Conservation (phyloP, 2,888 invertebrate species). For the Acleris literana region DNA sequence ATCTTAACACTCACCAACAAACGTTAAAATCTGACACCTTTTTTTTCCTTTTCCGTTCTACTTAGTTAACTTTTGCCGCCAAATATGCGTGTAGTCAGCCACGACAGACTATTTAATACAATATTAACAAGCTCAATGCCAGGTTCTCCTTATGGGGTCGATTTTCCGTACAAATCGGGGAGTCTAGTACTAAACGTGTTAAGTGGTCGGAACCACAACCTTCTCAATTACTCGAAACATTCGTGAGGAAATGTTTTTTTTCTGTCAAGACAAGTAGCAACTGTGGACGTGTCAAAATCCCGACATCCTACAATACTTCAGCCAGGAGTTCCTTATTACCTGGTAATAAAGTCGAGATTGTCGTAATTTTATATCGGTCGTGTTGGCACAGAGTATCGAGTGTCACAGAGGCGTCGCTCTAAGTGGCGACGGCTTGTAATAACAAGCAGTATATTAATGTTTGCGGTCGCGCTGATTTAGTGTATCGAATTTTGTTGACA, state of each 20-base stretch:
- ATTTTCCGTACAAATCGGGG: too few species aligned
- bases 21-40: constrained; percentile 8
- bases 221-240: constrained; percentile 60
- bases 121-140: too few species aligned
- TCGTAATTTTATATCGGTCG: too few species aligned
- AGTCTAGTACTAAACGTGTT: constrained; percentile 10
- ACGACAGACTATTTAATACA: constrained; percentile 32
- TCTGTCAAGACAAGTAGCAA: constrained; percentile 63
- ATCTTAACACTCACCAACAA: too few species aligned
- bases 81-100: constrained; percentile 30
- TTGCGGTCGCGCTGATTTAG: constrained; percentile 45
- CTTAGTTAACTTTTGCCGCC: constrained; percentile 2
- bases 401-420: constrained; percentile 66
- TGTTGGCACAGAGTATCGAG: constrained; percentile 51
- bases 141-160: too few species aligned
- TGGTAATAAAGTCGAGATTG: constrained; percentile 8
- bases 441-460: constrained; percentile 71
- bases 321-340: neutral
- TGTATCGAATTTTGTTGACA: constrained; percentile 45
- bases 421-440: constrained; percentile 76
- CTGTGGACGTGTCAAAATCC: constrained; percentile 47
- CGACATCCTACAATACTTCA: constrained; percentile 1
- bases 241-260: constrained; percentile 56
- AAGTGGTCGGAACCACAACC: constrained; percentile 51
- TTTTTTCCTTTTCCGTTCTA: constrained; percentile 18